Conservation (phyloP, 2,888 invertebrate species). For the Bellardia bayeri region DNA sequence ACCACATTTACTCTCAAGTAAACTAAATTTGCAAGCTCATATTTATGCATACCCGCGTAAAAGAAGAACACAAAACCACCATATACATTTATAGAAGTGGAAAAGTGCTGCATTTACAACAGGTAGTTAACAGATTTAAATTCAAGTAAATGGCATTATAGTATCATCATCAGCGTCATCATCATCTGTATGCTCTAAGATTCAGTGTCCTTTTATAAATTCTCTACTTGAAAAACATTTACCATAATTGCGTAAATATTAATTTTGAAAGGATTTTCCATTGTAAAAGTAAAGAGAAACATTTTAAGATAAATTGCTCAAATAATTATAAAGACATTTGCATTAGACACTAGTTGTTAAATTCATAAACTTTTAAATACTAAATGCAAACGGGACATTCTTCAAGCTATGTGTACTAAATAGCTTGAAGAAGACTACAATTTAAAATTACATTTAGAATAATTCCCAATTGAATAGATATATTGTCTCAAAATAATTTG, state of each 20-base stretch:
- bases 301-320: not conserved
- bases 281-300: not conserved
- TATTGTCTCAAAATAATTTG: too few species aligned
- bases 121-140: not conserved
- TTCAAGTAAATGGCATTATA: slow-evolving; percentile 20
- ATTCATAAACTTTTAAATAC: not conserved
- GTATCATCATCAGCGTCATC: not conserved
- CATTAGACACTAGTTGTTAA: not conserved
- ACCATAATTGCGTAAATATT: not conserved
- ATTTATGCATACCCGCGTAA: not conserved
- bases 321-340: not conserved
- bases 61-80: not conserved
- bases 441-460: too few species aligned
- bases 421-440: not conserved
- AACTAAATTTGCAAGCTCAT: not conserved
- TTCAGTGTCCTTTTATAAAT: not conserved
- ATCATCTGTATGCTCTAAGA: not conserved
- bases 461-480: too few species aligned
- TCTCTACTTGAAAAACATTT: slow-evolving; percentile 6
- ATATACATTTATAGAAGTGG: not conserved
- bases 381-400: not conserved
- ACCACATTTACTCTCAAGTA: slow-evolving; percentile 8
- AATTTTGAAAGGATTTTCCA: not conserved
- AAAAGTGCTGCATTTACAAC: slow-evolving; percentile 13
- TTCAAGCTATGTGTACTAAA: too few species aligned